phyloP scores from a whole-genome alignment of 2,113 vertebrate species.

The Phoenicopterus ruber region DNA sequence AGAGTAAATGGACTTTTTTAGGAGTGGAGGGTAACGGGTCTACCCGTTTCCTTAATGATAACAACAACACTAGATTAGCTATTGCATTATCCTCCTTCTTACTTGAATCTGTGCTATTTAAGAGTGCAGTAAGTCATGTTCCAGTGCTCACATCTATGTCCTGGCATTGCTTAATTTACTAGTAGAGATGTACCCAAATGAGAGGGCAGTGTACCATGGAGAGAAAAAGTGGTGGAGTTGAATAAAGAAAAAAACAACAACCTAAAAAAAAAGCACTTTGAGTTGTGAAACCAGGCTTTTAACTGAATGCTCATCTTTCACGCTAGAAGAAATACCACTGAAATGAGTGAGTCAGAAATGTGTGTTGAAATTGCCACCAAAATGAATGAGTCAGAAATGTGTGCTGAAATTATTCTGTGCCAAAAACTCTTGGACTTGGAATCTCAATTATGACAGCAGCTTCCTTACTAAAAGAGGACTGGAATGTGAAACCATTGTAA shows the following conservation, averaged over 20 bases:
- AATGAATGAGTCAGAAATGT: neutral
- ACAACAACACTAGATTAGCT: neutral
- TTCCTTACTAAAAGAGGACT: neutral
- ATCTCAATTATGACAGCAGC: neutral
- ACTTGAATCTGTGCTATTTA: neutral
- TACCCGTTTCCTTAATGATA: neutral
- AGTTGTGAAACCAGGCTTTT: neutral
- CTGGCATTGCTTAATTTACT: neutral
- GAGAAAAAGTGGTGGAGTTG: neutral
- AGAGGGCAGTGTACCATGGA: neutral
- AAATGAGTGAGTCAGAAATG: neutral
- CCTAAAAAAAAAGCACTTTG: neutral
- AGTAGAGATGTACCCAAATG: neutral
- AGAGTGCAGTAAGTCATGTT: neutral
- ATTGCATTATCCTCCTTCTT: neutral
- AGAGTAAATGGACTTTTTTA: neutral
- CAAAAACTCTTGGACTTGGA: neutral
- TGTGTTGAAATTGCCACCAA: neutral
- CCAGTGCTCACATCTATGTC: neutral
- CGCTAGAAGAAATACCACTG: neutral
- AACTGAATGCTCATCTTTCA: neutral
- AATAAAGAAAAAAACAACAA: rapidly evolving
- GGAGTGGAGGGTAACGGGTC: neutral
- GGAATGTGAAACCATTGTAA: neutral
- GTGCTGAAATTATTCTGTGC: neutral